Conservation (phyloP, 2,797 vertebrate genomes). For the Hippocampus kuda region DNA sequence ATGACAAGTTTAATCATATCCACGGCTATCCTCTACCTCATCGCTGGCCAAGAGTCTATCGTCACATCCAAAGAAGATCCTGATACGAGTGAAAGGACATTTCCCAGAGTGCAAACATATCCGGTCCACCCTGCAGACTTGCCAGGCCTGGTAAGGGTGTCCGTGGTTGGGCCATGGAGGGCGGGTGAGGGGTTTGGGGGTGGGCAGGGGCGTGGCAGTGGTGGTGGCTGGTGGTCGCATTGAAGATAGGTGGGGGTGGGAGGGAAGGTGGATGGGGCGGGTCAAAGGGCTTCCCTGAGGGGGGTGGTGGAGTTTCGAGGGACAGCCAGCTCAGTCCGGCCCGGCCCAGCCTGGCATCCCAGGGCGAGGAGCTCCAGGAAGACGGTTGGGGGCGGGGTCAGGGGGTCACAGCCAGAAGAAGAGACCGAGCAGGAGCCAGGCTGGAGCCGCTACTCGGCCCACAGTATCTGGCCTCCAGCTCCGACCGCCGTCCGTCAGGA, state of each 20-base stretch:
- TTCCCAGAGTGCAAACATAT: constrained; percentile 41
- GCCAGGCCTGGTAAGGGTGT: constrained; percentile 40
- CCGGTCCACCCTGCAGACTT: constrained; percentile 32
- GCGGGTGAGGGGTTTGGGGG: constrained; percentile 6
- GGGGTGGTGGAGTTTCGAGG: constrained; percentile 59
- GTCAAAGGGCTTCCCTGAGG: constrained; percentile 68
- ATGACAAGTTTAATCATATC: constrained; percentile 60
- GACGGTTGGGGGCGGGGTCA: constrained; percentile 4
- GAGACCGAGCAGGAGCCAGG: constrained; percentile 51
- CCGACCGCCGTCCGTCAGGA: constrained; percentile 87
- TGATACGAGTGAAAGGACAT: constrained; percentile 56
- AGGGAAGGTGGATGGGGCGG: constrained; percentile 15
- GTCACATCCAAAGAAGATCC: constrained; percentile 47
- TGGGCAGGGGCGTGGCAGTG: constrained; percentile 39
- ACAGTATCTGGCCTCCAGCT: constrained; percentile 47
- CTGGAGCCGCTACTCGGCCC: constrained; percentile 38
- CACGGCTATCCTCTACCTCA: constrained; percentile 43
- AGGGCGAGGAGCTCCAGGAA: constrained; percentile 43
- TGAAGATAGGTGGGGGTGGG: constrained; percentile 46
- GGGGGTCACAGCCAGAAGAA: constrained; percentile 55
- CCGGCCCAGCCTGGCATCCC: constrained; percentile 53
- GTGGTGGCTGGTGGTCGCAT: constrained; percentile 46
- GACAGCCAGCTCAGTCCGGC: constrained; percentile 54
- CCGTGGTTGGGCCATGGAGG: constrained; percentile 38
- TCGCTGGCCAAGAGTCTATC: constrained; percentile 52